These are phyloP conservation scores for Phrynocephalus forsythii DNA, from an alignment of 2,797 vertebrate genomes.

Conservation along the genomic window DNA sequence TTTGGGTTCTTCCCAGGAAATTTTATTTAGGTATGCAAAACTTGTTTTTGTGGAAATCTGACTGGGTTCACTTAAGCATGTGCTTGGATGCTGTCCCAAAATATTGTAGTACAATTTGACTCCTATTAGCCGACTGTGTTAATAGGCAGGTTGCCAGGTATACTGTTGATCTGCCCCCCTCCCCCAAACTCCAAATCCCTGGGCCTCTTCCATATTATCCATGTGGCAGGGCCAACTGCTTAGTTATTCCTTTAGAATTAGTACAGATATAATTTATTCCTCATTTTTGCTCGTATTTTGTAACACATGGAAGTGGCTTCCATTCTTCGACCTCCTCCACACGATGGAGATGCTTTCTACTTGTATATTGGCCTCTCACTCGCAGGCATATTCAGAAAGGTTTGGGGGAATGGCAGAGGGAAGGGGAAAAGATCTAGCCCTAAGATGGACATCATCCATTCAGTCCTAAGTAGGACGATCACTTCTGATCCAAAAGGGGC, in stretches of 20 bases:
- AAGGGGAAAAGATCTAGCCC: too few species aligned
- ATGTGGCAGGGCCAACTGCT: constrained; percentile 55
- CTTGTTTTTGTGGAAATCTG: constrained; percentile 12
- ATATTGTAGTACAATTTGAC: neutral
- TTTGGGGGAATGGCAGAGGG: neutral
- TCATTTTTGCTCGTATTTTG: constrained; percentile 46
- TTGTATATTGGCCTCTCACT: neutral
- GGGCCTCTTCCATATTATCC: constrained; percentile 62
- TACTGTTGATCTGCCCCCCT: constrained; percentile 39
- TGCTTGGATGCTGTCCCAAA: neutral
- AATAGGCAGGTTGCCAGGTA: neutral
- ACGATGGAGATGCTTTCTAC: constrained; percentile 18
- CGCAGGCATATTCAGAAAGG: neutral
- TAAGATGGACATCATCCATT: too few species aligned
- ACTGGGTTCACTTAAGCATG: neutral
- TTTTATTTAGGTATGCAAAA: constrained; percentile 5
- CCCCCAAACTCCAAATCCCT: constrained; percentile 57
- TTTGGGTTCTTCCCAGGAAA: constrained; percentile 25
- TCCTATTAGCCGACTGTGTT: neutral
- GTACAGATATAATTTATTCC: constrained; percentile 50
- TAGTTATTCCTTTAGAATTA: constrained; percentile 57
- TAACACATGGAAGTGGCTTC: constrained; percentile 23
- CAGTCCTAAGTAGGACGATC: too few species aligned
- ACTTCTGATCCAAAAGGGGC: neutral
- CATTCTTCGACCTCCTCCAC: constrained; percentile 19